Evolutionary conservation across 2,888 invertebrate genomes (phyloP).

Genomic region (Metallyticus violacea): DNA sequence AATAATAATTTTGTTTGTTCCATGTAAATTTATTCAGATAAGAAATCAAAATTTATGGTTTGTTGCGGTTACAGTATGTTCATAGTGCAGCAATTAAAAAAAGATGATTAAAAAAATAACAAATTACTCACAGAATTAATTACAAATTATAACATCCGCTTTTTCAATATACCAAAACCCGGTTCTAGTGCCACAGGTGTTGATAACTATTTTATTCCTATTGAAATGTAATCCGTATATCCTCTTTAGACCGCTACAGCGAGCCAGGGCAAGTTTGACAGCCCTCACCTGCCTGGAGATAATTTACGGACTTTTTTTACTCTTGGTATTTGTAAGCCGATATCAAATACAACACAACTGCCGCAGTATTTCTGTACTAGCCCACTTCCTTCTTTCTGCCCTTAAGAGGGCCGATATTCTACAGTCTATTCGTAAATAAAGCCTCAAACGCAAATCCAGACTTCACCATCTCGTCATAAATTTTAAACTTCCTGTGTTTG

Average conservation of each 20-base stretch:
- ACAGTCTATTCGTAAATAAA: too few species aligned
- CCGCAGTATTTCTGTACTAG: not conserved
- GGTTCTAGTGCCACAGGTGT: not conserved
- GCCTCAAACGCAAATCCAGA: too few species aligned
- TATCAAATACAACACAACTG: not conserved
- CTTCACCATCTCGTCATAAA: too few species aligned
- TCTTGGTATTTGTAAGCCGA: not conserved
- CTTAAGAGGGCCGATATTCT: too few species aligned
- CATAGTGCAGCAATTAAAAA: too few species aligned
- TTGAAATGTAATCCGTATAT: not conserved
- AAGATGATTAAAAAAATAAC: not conserved
- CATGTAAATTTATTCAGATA: too few species aligned
- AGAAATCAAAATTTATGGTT: too few species aligned
- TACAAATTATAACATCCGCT: not conserved
- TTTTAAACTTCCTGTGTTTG: too few species aligned
- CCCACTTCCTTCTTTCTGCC: not conserved
- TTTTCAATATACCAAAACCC: not conserved
- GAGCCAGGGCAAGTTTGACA: not conserved
- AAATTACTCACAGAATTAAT: not conserved
- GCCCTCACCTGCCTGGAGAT: not conserved
- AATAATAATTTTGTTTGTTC: too few species aligned
- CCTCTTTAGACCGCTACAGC: not conserved
- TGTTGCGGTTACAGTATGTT: too few species aligned
- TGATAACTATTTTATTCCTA: not conserved
- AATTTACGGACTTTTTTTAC: not conserved